phyloP scores from a whole-genome alignment of 2,113 vertebrate species.

The Lathamus discolor region DNA sequence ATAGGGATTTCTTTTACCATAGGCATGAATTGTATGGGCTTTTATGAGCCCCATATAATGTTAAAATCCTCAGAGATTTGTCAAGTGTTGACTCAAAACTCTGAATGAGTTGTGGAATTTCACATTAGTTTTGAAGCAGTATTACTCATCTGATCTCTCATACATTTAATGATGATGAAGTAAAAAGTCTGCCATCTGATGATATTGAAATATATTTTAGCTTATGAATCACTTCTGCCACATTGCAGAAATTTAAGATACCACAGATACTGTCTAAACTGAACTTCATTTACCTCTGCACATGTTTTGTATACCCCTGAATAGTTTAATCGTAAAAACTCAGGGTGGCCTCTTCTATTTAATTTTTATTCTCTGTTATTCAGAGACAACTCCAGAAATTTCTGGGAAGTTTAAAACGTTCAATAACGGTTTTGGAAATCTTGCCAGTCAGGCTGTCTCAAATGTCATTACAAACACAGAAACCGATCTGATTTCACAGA shows the following conservation, averaged over 20 bases:
- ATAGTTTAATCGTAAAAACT: background rate
- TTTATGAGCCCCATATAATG: background rate
- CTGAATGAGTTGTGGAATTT: background rate
- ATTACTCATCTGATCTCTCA: background rate
- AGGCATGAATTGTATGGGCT: accelerated
- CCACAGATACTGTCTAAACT: background rate
- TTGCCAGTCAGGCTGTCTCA: background rate
- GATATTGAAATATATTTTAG: background rate
- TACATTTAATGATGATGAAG: background rate
- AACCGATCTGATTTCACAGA: background rate
- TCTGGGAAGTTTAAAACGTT: background rate
- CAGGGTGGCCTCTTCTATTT: background rate
- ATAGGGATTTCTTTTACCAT: background rate
- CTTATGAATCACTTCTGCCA: background rate
- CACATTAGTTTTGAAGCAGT: background rate
- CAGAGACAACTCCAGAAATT: background rate
- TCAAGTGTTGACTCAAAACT: background rate
- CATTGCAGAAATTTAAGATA: background rate
- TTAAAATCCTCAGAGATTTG: background rate
- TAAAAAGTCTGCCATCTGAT: background rate
- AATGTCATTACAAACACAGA: background rate
- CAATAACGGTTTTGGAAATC: background rate
- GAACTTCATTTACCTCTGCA: background rate
- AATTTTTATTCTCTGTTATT: slow-evolving; percentile 13
- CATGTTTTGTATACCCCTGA: background rate